Percentiles rank a stretch among this genome's conserved stretches.
Conservation (phyloP, 2,888 invertebrate species). For the Dolichopus griseipennis region DNA sequence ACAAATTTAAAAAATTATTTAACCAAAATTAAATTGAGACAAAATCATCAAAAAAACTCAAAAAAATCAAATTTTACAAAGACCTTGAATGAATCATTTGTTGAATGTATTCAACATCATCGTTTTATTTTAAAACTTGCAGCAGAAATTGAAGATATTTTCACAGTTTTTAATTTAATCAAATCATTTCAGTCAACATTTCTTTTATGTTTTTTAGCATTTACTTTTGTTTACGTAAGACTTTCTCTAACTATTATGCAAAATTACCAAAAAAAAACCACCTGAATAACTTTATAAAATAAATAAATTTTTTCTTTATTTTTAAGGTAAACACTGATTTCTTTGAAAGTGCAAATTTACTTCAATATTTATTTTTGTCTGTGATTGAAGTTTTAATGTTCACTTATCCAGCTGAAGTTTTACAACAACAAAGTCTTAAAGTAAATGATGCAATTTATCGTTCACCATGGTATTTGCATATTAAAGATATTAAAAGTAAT, state of each 20-base stretch:
- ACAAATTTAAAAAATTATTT: slow-evolving; percentile 1
- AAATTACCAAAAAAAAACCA: too few relatives aligned
- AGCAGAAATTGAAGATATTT: slow-evolving; percentile 26
- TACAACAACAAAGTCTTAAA: slow-evolving; percentile 17
- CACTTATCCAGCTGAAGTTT: slow-evolving; percentile 20
- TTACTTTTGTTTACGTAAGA: slow-evolving; percentile 25
- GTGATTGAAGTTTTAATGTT: slow-evolving; percentile 20
- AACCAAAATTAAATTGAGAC: not conserved
- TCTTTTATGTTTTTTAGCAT: slow-evolving; percentile 26
- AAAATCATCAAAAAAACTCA: too few relatives aligned
- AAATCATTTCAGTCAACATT: slow-evolving; percentile 26
- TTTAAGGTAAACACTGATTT: not conserved
- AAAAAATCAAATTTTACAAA: not conserved
- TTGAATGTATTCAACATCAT: slow-evolving; percentile 27
- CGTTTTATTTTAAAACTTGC: slow-evolving; percentile 26
- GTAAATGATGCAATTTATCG: slow-evolving; percentile 20
- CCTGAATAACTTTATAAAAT: too few relatives aligned
- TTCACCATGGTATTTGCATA: slow-evolving; percentile 19
- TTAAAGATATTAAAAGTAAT: slow-evolving; percentile 15
- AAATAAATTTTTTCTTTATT: too few relatives aligned
- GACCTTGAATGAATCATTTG: not conserved
- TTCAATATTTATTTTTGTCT: slow-evolving; percentile 21
- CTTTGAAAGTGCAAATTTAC: slow-evolving; percentile 14
- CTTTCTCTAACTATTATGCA: too few relatives aligned
- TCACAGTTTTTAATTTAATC: slow-evolving; percentile 25